Conservation (phyloP, 2,888 invertebrate species). For the Mimachlamys varia region DNA sequence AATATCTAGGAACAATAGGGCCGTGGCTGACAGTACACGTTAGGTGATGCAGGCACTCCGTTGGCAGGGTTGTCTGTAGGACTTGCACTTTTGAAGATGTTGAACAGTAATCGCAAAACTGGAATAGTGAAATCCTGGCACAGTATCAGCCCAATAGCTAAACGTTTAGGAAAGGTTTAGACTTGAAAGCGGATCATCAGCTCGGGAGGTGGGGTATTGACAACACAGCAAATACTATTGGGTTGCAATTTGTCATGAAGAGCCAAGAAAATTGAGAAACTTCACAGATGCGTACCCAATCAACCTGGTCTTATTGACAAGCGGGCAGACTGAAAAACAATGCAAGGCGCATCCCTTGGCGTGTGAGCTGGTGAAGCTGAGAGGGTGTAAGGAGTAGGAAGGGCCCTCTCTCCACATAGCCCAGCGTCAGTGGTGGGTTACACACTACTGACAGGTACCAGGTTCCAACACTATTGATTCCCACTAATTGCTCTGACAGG, state of each 20-base stretch:
- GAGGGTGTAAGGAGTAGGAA: not conserved
- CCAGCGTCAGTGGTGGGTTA: not conserved
- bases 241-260: constrained; percentile 34
- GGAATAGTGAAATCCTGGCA: not conserved
- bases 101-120: not conserved
- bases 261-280: constrained; percentile 31
- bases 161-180: not conserved
- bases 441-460: not conserved
- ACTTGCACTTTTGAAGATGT: constrained; percentile 31
- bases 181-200: constrained; percentile 17
- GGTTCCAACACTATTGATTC: not conserved
- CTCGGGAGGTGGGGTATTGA: not conserved
- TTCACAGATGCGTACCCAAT: constrained; percentile 31
- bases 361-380: not conserved
- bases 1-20: not conserved
- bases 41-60: not conserved
- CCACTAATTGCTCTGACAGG: not conserved
- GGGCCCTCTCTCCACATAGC: not conserved
- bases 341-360: not conserved
- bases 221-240: not conserved
- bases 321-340: constrained; percentile 26
- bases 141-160: not conserved
- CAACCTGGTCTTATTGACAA: constrained; percentile 27
- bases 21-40: not conserved
- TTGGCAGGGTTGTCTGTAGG: not conserved